phyloP scores from a whole-genome alignment of 2,113 vertebrate species.

The Oenanthe melanoleuca region DNA sequence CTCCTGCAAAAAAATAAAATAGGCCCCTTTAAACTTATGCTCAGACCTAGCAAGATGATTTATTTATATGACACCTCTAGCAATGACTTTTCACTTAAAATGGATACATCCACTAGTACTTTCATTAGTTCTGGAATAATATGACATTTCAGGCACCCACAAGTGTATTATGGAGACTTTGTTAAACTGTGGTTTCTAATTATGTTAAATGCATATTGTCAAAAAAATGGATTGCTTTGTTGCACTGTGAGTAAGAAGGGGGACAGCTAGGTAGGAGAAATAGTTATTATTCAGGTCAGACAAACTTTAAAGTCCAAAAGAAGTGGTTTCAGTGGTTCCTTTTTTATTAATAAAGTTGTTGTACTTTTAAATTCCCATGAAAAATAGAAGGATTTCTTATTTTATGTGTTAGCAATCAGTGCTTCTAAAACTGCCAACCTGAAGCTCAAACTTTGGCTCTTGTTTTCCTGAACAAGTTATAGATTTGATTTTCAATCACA shows the following conservation, averaged over 20 bases:
- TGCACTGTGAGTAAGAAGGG: neutral
- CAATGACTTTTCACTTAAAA: neutral
- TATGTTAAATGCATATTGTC: neutral
- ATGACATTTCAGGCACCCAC: neutral
- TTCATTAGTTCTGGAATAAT: neutral
- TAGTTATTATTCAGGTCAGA: neutral
- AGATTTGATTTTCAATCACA: neutral
- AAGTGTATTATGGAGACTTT: neutral
- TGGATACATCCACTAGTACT: neutral
- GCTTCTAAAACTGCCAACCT: neutral
- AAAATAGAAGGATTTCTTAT: neutral
- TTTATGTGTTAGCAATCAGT: neutral
- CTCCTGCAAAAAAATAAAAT: neutral
- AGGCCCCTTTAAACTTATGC: neutral
- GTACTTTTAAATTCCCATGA: neutral
- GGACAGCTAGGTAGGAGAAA: neutral
- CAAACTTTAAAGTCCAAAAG: neutral
- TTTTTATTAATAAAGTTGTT: neutral
- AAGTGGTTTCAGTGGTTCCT: neutral
- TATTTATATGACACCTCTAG: neutral
- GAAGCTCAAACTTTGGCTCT: neutral
- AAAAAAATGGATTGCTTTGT: neutral
- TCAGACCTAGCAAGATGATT: neutral
- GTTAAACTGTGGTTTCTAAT: neutral
- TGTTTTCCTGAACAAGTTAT: neutral